Evolutionary conservation across 2,113 vertebrate genomes (phyloP).

Genomic region (Sebastes fasciatus): DNA sequence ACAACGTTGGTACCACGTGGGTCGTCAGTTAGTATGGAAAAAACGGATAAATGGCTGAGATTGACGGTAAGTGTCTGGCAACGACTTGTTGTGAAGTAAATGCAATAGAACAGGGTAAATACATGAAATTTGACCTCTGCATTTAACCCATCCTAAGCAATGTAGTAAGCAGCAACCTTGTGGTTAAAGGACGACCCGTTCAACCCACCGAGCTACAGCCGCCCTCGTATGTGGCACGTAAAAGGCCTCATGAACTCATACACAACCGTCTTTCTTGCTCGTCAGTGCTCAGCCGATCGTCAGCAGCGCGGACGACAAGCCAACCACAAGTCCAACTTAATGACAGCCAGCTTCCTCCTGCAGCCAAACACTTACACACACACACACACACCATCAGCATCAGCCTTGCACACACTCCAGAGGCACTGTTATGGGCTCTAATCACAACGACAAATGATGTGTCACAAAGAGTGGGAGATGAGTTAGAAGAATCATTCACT

Average conservation of each 20-base stretch:
- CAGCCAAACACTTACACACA: slow-evolving; percentile 40
- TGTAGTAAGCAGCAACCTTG: too few species aligned
- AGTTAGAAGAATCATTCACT: slow-evolving; percentile 66
- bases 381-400: slow-evolving; percentile 38
- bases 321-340: slow-evolving; percentile 33
- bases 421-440: slow-evolving; percentile 59
- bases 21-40: too few species aligned
- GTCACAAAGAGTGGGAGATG: slow-evolving; percentile 68
- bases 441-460: slow-evolving; percentile 76
- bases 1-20: too few species aligned
- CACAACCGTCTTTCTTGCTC: slow-evolving; percentile 16
- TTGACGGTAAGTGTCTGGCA: too few species aligned
- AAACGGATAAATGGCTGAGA: too few species aligned
- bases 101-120: too few species aligned
- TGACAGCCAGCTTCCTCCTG: slow-evolving; percentile 40
- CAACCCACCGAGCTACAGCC: too few species aligned
- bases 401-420: slow-evolving; percentile 46
- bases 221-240: not conserved
- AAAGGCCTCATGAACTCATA: slow-evolving; percentile 5
- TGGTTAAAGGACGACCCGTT: too few species aligned
- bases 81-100: too few species aligned
- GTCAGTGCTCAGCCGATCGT: slow-evolving; percentile 19
- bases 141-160: too few species aligned
- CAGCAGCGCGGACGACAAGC: slow-evolving; percentile 5
- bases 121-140: too few species aligned